Evolutionary conservation across 2,888 invertebrate species (phyloP).

Genomic region (Agonopterix heracliana): DNA sequence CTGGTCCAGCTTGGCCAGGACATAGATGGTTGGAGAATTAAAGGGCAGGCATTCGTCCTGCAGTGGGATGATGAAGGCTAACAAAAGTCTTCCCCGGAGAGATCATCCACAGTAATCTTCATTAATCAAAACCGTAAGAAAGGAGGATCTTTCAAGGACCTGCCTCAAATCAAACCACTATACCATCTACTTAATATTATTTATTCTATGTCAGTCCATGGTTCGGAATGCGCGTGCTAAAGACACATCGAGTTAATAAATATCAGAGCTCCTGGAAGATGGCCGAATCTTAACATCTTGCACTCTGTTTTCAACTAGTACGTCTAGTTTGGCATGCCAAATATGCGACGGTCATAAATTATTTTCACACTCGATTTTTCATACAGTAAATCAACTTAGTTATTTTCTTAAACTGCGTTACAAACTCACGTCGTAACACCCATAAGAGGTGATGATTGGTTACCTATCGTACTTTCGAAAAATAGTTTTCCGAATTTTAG

Average conservation of each 20-base stretch:
- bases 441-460: no score
- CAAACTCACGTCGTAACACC: no score
- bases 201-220: slow-evolving; percentile 39
- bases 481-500: no score
- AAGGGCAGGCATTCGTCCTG: no score
- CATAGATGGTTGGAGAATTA: no score
- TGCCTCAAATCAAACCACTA: not conserved
- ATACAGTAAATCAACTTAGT: not conserved
- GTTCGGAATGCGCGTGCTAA: slow-evolving; percentile 61
- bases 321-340: no score
- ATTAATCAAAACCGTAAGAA: not conserved
- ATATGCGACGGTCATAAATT: not conserved
- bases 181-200: slow-evolving; percentile 5
- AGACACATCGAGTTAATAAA: slow-evolving; percentile 68
- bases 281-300: slow-evolving; percentile 27
- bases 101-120: not conserved
- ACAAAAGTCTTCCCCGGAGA: no score
- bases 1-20: no score
- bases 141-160: no score
- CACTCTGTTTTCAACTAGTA: not conserved
- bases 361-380: not conserved
- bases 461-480: no score
- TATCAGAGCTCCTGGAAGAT: slow-evolving; percentile 45
- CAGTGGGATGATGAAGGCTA: no score
- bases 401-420: not conserved